Base-by-base conservation (phyloP, 2,888 invertebrate genomes). In the Tetheella fluctuosa region DNA sequence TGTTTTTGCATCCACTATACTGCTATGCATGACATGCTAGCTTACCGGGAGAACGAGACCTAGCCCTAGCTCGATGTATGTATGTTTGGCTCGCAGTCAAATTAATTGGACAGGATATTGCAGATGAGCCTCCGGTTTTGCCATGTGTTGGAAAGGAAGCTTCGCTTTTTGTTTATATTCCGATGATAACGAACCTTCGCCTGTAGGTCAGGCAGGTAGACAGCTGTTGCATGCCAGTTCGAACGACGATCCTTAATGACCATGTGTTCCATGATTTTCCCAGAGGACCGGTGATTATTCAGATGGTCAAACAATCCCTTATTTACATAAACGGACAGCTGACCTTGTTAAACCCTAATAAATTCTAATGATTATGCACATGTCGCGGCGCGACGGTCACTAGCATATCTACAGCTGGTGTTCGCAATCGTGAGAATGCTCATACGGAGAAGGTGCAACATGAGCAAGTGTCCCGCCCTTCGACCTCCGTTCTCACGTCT, bases 401-500 rank as follows among this genome's bases (percentile, higher is more conserved):
- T 81, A 25, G 34, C 23, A 34, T 77, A 67, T 64, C 66, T 77
- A 79, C 86, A 85, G 84, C 86, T 86, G 86, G 80, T 85, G 77
- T 84, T 83, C 63, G 81, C 80, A 74, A 77, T 86, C 89, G 91
- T 93, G 92, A 90, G 91, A 93, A 91, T 85, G 73, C 75, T 72
- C 71, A 64, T 71, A 73, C 71, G 65, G 70, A 78, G 85, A 88
- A 91, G 89, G 91, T 92, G 92, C 90, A 86, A 87, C 68, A 64
- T 68, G 83, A 89, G 82, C 91, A 91, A 91, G 91, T 92, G 92
- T 79, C 79, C 84, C 86, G 86, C 89, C 89, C 88, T 86, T 83
- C 77, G 83, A 81, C 79, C 86, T 83, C 79, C 75, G 84, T 91
- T 93, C 92, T 90, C 93, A 90, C 90, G 89, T 88, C 78, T 73